Conservation (phyloP, 2,888 invertebrate species). For the Anorthoa munda region DNA sequence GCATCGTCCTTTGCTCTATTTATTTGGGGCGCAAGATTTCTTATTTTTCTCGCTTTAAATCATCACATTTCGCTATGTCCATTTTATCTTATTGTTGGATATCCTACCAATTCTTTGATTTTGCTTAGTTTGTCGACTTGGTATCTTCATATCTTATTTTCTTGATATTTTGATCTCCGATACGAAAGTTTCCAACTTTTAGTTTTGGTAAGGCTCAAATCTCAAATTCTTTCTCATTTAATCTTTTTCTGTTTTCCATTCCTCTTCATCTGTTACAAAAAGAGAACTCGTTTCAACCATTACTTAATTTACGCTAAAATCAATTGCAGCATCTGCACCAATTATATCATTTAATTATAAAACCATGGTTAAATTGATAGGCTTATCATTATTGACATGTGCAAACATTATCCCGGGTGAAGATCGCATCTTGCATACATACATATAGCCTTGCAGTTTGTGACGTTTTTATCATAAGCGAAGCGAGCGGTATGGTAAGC, state of each 20-base stretch:
- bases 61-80: no score
- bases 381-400: conserved; percentile 49
- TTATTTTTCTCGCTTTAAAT: no score
- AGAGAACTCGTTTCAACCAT: background rate
- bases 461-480: conserved; percentile 17
- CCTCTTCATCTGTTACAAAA: background rate
- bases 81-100: no score
- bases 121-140: background rate
- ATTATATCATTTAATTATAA: conserved; percentile 60
- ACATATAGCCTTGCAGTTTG: conserved; percentile 8
- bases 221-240: background rate
- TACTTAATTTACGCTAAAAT: conserved; percentile 23
- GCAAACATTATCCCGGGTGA: conserved; percentile 44
- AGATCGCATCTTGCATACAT: conserved; percentile 45
- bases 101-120: background rate
- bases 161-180: no score
- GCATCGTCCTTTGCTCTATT: no score
- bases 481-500: no score
- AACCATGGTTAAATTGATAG: conserved; percentile 66
- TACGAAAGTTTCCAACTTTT: background rate
- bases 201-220: no score
- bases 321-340: conserved; percentile 43
- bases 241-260: background rate
- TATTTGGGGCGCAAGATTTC: no score
- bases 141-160: no score